Percentiles rank a stretch among this genome's conserved stretches.
These are phyloP conservation scores for Formicarius rufipectus DNA, from an alignment of 2,113 vertebrate species.

Conservation along the genomic window DNA sequence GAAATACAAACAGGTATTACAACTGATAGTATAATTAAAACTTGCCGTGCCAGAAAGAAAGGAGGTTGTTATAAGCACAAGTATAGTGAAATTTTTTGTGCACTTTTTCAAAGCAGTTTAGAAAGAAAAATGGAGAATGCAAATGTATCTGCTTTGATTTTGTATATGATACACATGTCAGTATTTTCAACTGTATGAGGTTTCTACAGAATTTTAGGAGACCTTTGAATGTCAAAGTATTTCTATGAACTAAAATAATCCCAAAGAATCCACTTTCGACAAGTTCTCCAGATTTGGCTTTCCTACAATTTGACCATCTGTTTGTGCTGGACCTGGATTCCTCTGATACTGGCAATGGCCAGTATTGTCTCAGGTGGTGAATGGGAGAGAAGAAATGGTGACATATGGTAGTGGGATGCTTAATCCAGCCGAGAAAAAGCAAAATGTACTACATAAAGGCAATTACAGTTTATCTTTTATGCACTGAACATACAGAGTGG, in stretches of 20 bases:
- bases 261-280: neutral
- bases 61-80: neutral
- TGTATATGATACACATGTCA: neutral
- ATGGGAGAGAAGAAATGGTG: constrained; percentile 48
- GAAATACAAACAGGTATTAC: neutral
- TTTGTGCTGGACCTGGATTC: constrained; percentile 46
- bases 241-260: neutral
- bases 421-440: constrained; percentile 12
- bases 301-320: constrained; percentile 65
- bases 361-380: constrained; percentile 68
- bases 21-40: neutral
- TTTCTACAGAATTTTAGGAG: neutral
- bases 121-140: neutral
- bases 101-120: neutral
- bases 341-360: constrained; percentile 49
- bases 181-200: neutral
- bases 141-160: neutral
- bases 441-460: constrained; percentile 37
- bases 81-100: neutral
- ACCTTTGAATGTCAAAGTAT: constrained; percentile 15
- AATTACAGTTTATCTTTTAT: constrained; percentile 51
- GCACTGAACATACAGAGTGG: neutral
- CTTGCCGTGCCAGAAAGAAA: neutral
- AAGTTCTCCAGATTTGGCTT: constrained; percentile 46
- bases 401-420: constrained; percentile 64